Conservation (phyloP, 2,113 vertebrate species). For the Elephas maximus region DNA sequence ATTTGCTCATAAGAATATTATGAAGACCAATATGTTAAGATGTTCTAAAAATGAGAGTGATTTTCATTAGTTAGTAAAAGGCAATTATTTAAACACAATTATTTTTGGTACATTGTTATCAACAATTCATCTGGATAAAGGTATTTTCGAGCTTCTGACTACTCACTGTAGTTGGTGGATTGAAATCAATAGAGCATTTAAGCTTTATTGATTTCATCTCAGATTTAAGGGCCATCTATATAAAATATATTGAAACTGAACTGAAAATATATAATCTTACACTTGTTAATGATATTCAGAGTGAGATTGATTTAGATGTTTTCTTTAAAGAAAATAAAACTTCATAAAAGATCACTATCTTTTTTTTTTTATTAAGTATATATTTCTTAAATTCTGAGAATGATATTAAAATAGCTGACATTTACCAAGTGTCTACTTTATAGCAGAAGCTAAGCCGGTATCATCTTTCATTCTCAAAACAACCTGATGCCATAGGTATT, state of each 20-base stretch:
- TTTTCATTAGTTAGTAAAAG: constrained; percentile 19
- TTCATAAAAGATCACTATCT: neutral
- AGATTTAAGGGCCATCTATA: constrained; percentile 59
- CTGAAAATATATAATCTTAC: constrained; percentile 57
- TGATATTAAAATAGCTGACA: neutral
- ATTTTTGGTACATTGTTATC: neutral
- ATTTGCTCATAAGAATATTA: neutral
- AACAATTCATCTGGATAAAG: constrained; percentile 41
- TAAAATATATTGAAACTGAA: constrained; percentile 68
- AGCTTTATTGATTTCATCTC: constrained; percentile 75
- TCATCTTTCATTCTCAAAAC: neutral
- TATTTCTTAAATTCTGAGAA: constrained; percentile 59
- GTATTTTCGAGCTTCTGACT: constrained; percentile 47
- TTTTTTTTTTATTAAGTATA: neutral
- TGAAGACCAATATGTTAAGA: neutral
- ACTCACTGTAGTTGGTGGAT: constrained; percentile 21
- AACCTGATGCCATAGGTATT: neutral
- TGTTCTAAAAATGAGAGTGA: neutral
- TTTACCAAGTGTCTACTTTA: neutral
- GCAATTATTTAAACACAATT: neutral
- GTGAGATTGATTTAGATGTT: neutral
- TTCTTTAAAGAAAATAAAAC: neutral
- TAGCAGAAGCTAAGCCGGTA: neutral
- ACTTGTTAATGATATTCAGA: constrained; percentile 8
- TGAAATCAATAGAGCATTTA: constrained; percentile 81